Percentiles rank a stretch among this genome's conserved stretches.
phyloP scores from a whole-genome alignment of 2,113 vertebrate genomes.

The Noctilio leporinus region DNA sequence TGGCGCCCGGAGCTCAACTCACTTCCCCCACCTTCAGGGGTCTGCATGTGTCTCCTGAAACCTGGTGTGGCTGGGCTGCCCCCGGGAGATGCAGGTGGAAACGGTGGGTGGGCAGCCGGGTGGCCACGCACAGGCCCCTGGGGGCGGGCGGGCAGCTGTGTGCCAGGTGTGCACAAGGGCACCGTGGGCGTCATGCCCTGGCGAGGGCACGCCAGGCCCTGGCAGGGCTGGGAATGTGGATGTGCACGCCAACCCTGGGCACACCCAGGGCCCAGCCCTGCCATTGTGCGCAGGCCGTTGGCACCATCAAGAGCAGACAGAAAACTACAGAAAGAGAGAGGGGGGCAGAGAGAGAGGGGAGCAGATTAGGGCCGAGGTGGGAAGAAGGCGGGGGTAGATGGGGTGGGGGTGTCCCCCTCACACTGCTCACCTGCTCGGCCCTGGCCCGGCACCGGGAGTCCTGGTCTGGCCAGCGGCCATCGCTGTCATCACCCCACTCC shows the following conservation, averaged over 20 bases:
- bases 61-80: neutral
- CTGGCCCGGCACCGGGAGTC: accelerated
- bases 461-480: accelerated
- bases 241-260: neutral
- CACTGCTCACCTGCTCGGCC: neutral
- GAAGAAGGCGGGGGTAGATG: too few species aligned
- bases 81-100: neutral
- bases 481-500: neutral
- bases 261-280: accelerated
- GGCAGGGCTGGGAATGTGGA: neutral
- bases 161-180: accelerated
- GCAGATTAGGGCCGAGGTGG: neutral
- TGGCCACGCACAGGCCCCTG: accelerated
- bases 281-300: neutral
- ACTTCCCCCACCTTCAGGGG: neutral
- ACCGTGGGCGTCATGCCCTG: accelerated
- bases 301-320: neutral
- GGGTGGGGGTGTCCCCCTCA: too few species aligned
- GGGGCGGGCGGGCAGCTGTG: neutral
- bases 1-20: accelerated
- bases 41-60: accelerated
- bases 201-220: neutral
- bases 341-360: neutral
- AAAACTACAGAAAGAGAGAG: neutral
- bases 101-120: neutral